Conservation (phyloP, 2,888 invertebrate species). For the Mythimna ferrago region DNA sequence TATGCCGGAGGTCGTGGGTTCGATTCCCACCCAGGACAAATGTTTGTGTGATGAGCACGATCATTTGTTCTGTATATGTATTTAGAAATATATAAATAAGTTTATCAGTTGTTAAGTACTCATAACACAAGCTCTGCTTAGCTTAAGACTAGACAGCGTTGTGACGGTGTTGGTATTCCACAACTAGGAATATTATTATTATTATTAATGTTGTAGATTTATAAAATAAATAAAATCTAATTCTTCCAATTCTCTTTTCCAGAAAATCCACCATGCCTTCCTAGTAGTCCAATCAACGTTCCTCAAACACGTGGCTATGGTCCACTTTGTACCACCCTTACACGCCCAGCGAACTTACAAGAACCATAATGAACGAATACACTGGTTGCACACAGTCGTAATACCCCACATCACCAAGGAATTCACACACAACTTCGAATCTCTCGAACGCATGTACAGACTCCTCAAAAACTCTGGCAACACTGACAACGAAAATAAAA, state of each 20-base stretch:
- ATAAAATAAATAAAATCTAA: background rate
- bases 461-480: slow-evolving; percentile 82
- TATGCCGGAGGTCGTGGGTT: too few species aligned
- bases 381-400: slow-evolving; percentile 83
- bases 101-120: too few species aligned
- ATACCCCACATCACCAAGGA: slow-evolving; percentile 75
- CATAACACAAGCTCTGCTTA: too few species aligned
- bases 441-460: slow-evolving; percentile 84
- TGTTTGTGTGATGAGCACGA: too few species aligned
- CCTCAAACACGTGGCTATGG: slow-evolving; percentile 84
- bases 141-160: too few species aligned
- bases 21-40: too few species aligned
- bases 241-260: slow-evolving; percentile 61
- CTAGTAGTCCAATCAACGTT: slow-evolving; percentile 86
- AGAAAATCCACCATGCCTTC: slow-evolving; percentile 88
- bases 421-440: slow-evolving; percentile 77
- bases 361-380: slow-evolving; percentile 85
- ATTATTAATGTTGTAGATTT: too few species aligned
- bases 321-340: slow-evolving; percentile 75
- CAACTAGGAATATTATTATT: too few species aligned
- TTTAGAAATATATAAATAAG: too few species aligned
- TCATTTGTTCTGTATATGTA: too few species aligned
- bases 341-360: slow-evolving; percentile 76
- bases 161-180: too few species aligned
- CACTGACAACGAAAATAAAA: slow-evolving; percentile 73